Percentiles rank a stretch among this genome's conserved stretches.
phyloP scores from a whole-genome alignment of 2,113 vertebrate species.

The Eptesicus fuscus region DNA sequence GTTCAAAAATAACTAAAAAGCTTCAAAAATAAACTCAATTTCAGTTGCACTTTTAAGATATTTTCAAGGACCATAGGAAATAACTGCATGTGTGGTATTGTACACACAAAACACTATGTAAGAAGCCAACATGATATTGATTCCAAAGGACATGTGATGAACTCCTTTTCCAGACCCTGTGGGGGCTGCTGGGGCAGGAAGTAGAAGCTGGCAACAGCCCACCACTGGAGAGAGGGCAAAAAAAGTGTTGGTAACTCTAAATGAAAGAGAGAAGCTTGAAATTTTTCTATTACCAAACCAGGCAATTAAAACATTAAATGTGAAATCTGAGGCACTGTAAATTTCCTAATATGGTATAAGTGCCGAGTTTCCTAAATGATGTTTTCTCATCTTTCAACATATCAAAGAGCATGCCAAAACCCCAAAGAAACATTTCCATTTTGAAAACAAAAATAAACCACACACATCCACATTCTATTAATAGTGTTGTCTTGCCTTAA shows the following conservation, averaged over 20 bases:
- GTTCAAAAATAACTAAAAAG: conserved; percentile 21
- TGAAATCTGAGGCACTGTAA: conserved; percentile 59
- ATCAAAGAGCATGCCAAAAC: conserved; percentile 72
- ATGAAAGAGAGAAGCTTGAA: conserved; percentile 57
- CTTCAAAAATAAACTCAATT: conserved; percentile 16
- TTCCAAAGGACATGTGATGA: conserved; percentile 47
- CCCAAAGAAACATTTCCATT: conserved; percentile 72
- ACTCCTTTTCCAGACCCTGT: conserved; percentile 26
- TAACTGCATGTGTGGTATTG: conserved; percentile 55
- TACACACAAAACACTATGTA: neutral
- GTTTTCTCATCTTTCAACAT: conserved; percentile 69
- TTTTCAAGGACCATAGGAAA: conserved; percentile 59
- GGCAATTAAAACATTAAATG: conserved; percentile 66
- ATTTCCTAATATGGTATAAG: conserved; percentile 67
- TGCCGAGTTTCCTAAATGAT: conserved; percentile 63
- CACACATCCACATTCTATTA: conserved; percentile 78
- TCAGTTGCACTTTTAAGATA: neutral
- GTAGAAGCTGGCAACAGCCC: neutral
- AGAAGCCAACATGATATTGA: conserved; percentile 34
- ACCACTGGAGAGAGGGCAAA: neutral
- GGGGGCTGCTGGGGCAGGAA: conserved; percentile 21
- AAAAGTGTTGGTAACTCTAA: conserved; percentile 2
- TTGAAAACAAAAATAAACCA: conserved; percentile 71
- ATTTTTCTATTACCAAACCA: conserved; percentile 55
- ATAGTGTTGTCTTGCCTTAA: conserved; percentile 76